Evolutionary conservation across 2,113 vertebrate genomes (phyloP).

Genomic region (Proteles cristata): DNA sequence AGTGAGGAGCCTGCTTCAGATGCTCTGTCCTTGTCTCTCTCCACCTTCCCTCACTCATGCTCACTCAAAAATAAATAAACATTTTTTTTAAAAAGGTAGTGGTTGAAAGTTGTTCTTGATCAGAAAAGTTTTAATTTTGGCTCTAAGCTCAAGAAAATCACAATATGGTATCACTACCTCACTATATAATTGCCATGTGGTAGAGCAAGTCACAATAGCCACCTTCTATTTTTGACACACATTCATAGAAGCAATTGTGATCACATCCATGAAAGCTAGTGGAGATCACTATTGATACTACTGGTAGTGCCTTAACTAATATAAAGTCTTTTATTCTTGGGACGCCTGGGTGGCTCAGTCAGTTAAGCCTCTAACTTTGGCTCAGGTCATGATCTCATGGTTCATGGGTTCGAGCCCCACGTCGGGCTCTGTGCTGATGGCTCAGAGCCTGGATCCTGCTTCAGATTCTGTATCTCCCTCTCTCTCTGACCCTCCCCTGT

Average conservation of each 20-base stretch:
- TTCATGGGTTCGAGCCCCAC: no score
- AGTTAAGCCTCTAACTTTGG: no score
- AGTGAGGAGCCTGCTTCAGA: no score
- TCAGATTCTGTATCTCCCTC: no score
- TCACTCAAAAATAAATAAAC: no score
- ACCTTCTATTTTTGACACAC: neutral
- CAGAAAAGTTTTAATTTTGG: neutral
- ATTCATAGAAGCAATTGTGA: neutral
- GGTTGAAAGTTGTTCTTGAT: neutral
- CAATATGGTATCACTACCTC: neutral
- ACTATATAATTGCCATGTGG: neutral
- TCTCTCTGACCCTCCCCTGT: no score
- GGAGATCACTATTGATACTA: neutral
- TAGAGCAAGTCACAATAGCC: neutral
- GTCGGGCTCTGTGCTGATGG: no score
- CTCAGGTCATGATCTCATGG: no score
- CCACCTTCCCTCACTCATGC: no score
- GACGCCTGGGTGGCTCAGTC: no score
- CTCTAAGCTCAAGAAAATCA: neutral
- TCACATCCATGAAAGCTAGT: neutral
- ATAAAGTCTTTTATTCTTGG: neutral
- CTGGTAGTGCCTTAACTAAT: neutral
- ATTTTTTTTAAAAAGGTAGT: neutral
- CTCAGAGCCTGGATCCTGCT: no score
- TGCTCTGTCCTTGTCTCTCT: no score